Evolutionary conservation across 2,888 invertebrate species (phyloP), one percentile per base, ranked within the genome.

Genomic region (Vanessa cardui): DNA sequence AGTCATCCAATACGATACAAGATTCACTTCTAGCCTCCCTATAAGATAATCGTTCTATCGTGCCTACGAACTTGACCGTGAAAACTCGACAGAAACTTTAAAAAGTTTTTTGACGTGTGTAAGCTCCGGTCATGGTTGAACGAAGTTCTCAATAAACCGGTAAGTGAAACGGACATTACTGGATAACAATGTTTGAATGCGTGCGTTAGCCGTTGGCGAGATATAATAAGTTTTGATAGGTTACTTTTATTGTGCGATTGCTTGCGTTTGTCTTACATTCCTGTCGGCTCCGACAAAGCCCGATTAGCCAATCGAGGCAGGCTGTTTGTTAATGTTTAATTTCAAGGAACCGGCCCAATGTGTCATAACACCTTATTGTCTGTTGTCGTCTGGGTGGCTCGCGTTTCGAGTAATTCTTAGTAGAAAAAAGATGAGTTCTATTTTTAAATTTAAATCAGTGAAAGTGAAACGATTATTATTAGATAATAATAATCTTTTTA

Each of bases 141-240:
- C 85, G 81, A 84, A 85, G 84, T 85, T 83, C 85, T 83, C 83
- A 79, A 79, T 89, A 88, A 91, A 91, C 90, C 88, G 90, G 90
- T 90, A 90, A 89, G 91, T 90, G 80, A 86, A 87, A 88, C 83
- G 81, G 79, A 85, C 81, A 69, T 75, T 86, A 85, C 84, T 85
- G 85, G 83, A 82, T 80, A 83, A 78, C 82, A 65, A 70, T 74
- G 69, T 79, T 80, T 77, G 70, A 79, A 79, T 75, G 71, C 70
- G 60, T 56, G 62, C 9, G 56, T 56, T 56, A 39, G 16, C 61
- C 58, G 66, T 71, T 68, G 44, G 47, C 58, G 56, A 47, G 47
- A 50, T 69, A 52, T 63, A 54, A 54, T 66, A 59, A 49, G n/a
- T 56, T 56, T 56, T 73, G 26, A 68, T 63, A 63, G 50, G 52